phyloP scores from a whole-genome alignment of 2,113 vertebrate genomes.

The Chauna torquata region DNA sequence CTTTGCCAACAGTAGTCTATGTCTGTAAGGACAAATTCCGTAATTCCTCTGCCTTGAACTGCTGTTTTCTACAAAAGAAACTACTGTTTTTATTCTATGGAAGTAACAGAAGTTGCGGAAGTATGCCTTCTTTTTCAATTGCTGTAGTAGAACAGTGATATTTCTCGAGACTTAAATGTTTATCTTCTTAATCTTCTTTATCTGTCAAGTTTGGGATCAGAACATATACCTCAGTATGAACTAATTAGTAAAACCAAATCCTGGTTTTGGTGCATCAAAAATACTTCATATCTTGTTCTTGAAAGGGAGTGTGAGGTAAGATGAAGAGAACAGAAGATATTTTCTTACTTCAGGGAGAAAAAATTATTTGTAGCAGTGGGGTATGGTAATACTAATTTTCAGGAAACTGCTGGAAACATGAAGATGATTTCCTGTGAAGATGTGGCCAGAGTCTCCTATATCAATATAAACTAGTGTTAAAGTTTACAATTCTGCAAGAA shows the following conservation, averaged over 20 bases:
- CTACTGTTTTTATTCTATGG: neutral
- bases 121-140: neutral
- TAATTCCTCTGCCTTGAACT: neutral
- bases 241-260: neutral
- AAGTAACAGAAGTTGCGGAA: neutral
- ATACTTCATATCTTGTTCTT: neutral
- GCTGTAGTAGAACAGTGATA: neutral
- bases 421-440: neutral
- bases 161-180: neutral
- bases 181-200: neutral
- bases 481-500: neutral
- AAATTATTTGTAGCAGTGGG: neutral
- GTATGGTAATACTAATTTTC: neutral
- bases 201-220: neutral
- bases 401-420: neutral
- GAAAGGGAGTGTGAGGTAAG: neutral
- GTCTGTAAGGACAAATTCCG: neutral
- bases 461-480: neutral
- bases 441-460: neutral
- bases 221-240: neutral
- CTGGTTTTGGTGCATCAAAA: neutral
- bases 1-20: neutral
- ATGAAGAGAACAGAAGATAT: neutral
- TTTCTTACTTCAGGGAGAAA: neutral
- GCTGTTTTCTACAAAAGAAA: neutral